These are phyloP conservation scores for Stegophylla sp. DNA, from an alignment of 2,888 invertebrate genomes.

Conservation along the genomic window DNA sequence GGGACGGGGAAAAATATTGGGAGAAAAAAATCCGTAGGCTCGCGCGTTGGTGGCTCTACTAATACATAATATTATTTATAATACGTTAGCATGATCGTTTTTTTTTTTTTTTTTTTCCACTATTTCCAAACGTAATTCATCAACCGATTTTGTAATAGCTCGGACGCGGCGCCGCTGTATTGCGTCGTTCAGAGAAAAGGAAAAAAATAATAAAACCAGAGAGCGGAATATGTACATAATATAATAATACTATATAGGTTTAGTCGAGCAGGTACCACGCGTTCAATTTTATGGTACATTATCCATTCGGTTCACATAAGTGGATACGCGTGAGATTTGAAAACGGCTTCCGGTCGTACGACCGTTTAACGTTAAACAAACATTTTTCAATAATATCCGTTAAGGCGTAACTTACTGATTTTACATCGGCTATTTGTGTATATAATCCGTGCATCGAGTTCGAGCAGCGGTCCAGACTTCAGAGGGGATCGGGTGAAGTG, in stretches of 20 bases:
- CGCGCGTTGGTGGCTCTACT: too few relatives aligned
- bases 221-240: too few relatives aligned
- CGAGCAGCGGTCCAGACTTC: too few relatives aligned
- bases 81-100: not conserved
- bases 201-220: not conserved
- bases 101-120: not conserved
- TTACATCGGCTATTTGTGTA: too few relatives aligned
- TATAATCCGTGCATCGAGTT: too few relatives aligned
- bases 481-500: too few relatives aligned
- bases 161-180: not conserved
- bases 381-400: conserved; percentile 33
- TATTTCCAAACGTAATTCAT: conserved; percentile 39
- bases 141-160: conserved; percentile 44
- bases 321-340: conserved; percentile 23
- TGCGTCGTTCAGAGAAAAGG: not conserved
- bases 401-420: too few relatives aligned
- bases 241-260: not conserved
- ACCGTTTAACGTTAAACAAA: conserved; percentile 28
- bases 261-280: not conserved
- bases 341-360: conserved; percentile 47
- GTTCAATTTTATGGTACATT: conserved; percentile 55
- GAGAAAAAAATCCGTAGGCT: not conserved
- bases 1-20: too few relatives aligned
- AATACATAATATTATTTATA: too few relatives aligned
- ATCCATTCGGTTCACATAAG: conserved; percentile 36